A percentile compares a stretch with the other conserved stretches of the same genome.
Conservation (phyloP, 2,888 invertebrate genomes). For the Xestoiulus laeticollis region DNA sequence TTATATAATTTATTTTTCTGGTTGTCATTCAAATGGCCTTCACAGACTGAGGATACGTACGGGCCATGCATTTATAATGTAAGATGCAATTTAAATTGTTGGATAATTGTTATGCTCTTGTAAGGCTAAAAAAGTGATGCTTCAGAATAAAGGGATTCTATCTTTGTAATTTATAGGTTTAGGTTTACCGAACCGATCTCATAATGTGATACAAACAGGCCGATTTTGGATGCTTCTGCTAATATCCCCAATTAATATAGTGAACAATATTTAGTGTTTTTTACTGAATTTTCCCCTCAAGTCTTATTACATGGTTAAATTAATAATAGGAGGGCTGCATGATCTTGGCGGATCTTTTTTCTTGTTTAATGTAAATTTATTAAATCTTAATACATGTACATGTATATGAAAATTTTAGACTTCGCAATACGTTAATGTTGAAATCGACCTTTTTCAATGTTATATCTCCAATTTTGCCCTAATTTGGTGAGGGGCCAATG, state of each 20-base stretch:
- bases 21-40: constrained; percentile 23
- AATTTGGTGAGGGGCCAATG: background rate
- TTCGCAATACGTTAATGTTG: background rate
- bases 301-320: background rate
- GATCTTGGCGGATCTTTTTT: background rate
- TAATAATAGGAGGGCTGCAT: background rate
- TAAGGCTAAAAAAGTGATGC: background rate
- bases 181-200: background rate
- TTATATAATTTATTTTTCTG: background rate
- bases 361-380: background rate
- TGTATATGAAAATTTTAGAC: background rate
- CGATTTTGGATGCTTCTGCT: background rate
- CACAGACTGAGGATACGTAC: background rate
- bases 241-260: constrained; percentile 5
- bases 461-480: background rate
- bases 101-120: background rate
- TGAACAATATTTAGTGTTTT: background rate
- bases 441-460: constrained; percentile 28
- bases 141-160: background rate
- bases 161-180: background rate
- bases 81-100: background rate
- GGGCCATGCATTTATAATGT: background rate
- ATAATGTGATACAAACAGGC: background rate
- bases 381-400: too few species aligned
- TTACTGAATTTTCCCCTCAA: background rate